Conservation (phyloP, 2,888 invertebrate genomes). For the Scrobipalpa atriplicella region DNA sequence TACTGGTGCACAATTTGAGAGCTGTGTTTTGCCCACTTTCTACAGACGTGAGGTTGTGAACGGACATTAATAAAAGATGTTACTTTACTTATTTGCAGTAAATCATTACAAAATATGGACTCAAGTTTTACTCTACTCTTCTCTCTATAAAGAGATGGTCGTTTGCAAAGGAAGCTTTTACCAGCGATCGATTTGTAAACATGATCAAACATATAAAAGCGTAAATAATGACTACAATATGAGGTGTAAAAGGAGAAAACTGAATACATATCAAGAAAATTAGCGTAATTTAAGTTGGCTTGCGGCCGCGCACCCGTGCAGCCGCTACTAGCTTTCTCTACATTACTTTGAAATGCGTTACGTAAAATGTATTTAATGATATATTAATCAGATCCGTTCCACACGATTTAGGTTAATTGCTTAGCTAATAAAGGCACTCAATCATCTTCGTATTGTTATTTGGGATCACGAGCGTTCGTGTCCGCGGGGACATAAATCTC, state of each 20-base stretch:
- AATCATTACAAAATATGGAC: neutral
- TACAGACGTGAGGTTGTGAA: neutral
- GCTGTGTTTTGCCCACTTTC: conserved; percentile 20
- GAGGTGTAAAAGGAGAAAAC: conserved; percentile 20
- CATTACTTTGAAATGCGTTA: conserved; percentile 13
- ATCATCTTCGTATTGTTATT: conserved; percentile 50
- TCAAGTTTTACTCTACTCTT: neutral
- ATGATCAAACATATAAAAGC: neutral
- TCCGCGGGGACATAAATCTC: conserved; percentile 51
- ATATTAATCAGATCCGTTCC: conserved; percentile 39
- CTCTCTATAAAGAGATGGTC: neutral
- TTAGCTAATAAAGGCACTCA: conserved; percentile 47
- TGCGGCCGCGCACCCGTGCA: conserved; percentile 3
- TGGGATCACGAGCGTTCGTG: conserved; percentile 42
- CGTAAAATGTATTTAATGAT: conserved; percentile 24
- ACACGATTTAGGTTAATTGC: conserved; percentile 52
- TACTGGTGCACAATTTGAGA: conserved; percentile 14
- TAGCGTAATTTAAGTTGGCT: conserved; percentile 8
- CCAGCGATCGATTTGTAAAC: neutral
- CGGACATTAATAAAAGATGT: neutral
- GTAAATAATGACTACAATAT: neutral
- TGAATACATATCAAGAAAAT: conserved; percentile 12
- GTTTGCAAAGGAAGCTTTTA: neutral
- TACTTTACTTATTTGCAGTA: neutral
- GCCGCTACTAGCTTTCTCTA: conserved; percentile 25